Evolutionary conservation across 1,140 invertebrate species (phyloP).

Genomic region (Calycopis cecrops): DNA sequence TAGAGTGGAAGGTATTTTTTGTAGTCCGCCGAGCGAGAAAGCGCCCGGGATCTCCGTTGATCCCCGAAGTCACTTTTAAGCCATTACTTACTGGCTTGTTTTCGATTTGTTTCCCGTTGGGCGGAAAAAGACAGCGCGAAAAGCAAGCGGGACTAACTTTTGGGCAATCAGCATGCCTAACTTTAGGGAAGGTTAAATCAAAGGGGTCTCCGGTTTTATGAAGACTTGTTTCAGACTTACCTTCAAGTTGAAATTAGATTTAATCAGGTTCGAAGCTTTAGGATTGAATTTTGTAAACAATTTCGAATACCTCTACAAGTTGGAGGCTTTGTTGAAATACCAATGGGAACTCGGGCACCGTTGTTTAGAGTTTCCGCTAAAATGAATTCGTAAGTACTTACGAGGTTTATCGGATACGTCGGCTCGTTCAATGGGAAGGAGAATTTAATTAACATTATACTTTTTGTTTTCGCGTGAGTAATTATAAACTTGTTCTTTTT

Average conservation of each 20-base stretch:
- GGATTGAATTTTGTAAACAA: constrained; percentile 75
- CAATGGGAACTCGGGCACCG: constrained; percentile 62
- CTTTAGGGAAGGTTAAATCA: constrained; percentile 71
- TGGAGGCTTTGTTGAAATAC: constrained; percentile 71
- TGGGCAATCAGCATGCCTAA: constrained; percentile 69
- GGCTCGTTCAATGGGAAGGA: constrained; percentile 44
- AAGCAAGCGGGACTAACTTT: constrained; percentile 66
- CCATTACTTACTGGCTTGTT: constrained; percentile 66
- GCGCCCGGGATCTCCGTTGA: constrained; percentile 25
- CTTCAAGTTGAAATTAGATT: constrained; percentile 75
- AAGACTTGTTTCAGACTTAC: constrained; percentile 75
- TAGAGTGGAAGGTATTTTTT: constrained; percentile 9
- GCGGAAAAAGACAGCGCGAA: constrained; percentile 56
- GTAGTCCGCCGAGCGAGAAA: constrained; percentile 5
- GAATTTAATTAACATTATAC: constrained; percentile 52
- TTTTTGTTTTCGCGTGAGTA: constrained; percentile 26
- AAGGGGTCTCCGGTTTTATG: constrained; percentile 73
- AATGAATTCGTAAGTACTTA: constrained; percentile 63
- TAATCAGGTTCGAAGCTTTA: constrained; percentile 73
- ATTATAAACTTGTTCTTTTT: constrained; percentile 2
- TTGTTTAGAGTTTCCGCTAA: constrained; percentile 69
- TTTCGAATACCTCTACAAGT: constrained; percentile 72
- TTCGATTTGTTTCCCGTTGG: constrained; percentile 64
- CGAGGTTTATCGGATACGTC: constrained; percentile 49
- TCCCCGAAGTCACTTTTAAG: constrained; percentile 60